Conservation (phyloP, 1,140 invertebrate genomes). For the Dufourea novaeangliae region DNA sequence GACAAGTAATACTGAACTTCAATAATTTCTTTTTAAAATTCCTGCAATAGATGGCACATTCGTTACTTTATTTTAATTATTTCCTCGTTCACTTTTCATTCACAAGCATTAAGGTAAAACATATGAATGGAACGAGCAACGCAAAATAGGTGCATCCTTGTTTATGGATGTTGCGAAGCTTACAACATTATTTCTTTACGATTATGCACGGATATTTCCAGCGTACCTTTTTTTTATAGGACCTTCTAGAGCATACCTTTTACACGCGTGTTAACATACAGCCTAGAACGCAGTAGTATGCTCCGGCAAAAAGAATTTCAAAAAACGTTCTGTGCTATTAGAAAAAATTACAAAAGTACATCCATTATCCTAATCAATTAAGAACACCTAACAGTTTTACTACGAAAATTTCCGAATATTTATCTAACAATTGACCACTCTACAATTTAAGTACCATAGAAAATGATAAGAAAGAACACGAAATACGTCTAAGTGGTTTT, state of each 20-base stretch:
- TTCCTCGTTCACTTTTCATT: no score
- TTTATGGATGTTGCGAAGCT: not conserved
- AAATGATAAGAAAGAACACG: no score
- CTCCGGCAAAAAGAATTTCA: conserved; percentile 4
- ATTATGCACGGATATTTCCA: conserved; percentile 16
- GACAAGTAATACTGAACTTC: no score
- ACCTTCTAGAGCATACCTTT: conserved; percentile 3
- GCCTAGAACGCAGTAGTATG: not conserved
- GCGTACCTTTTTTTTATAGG: not conserved
- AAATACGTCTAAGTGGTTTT: no score
- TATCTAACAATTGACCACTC: no score
- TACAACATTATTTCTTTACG: conserved; percentile 44
- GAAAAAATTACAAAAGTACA: not conserved
- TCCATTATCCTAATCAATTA: not conserved
- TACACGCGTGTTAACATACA: conserved; percentile 14
- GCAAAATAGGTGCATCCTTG: conserved; percentile 7
- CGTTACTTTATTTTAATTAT: no score
- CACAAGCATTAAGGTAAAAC: no score
- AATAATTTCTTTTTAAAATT: no score
- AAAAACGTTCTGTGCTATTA: not conserved
- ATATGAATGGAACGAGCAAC: not conserved
- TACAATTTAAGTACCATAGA: no score
- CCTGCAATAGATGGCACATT: no score
- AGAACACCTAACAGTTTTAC: not conserved
- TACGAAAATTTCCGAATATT: no score